Conservation (phyloP, 2,888 invertebrate genomes). For the Boloria selene region DNA sequence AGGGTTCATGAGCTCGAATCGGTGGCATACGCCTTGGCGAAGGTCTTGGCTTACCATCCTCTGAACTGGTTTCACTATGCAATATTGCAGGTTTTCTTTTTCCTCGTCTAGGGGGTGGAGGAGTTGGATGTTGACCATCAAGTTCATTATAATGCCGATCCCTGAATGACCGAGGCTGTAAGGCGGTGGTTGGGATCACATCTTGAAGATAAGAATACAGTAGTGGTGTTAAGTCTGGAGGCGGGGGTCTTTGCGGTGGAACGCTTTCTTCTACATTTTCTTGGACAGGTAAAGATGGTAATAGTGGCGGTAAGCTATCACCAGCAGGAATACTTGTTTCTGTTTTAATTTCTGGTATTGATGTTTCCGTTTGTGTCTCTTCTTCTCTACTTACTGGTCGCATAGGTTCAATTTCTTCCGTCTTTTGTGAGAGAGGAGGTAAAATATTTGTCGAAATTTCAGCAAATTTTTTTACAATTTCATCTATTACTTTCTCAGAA, state of each 20-base stretch:
- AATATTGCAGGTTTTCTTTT: conserved; percentile 68
- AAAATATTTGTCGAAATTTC: conserved; percentile 65
- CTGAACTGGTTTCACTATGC: conserved; percentile 77
- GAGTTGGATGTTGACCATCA: conserved; percentile 63
- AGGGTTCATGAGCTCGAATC: conserved; percentile 81
- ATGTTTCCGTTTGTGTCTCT: conserved; percentile 57
- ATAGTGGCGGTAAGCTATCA: conserved; percentile 39
- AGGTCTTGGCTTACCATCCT: conserved; percentile 74
- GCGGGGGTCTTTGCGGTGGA: conserved; percentile 75
- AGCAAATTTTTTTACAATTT: conserved; percentile 83
- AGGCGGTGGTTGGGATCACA: conserved; percentile 72
- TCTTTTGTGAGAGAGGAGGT: conserved; percentile 38
- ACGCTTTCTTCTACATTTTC: conserved; percentile 53
- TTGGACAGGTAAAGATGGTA: conserved; percentile 46
- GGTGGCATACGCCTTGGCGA: conserved; percentile 66
- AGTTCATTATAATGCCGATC: conserved; percentile 64
- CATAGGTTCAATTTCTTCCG: conserved; percentile 48
- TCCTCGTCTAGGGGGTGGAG: conserved; percentile 75
- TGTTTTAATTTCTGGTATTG: conserved; percentile 34
- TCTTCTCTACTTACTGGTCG: conserved; percentile 66
- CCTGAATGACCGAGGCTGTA: conserved; percentile 68
- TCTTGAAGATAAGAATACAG: conserved; percentile 81
- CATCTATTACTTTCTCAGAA: conserved; percentile 86
- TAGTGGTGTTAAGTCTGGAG: conserved; percentile 73
- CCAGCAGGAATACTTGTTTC: conserved; percentile 40